Conservation (phyloP, 2,113 vertebrate genomes). For the Heteronetta atricapilla region DNA sequence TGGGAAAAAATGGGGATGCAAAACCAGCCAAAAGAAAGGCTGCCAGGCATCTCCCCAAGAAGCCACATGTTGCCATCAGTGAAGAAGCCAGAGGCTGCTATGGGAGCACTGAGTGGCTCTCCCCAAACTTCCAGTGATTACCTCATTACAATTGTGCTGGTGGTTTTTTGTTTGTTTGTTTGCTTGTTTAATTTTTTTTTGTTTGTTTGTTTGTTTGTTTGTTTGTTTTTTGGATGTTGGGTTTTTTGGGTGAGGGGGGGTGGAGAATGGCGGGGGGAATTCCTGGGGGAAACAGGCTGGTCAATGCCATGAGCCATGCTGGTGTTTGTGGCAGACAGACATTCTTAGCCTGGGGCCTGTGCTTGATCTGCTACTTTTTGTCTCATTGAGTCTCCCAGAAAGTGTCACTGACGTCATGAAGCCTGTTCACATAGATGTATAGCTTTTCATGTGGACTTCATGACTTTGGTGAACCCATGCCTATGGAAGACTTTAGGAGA, state of each 20-base stretch:
- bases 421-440: neutral
- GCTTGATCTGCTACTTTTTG: neutral
- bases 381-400: neutral
- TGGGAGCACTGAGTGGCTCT: neutral
- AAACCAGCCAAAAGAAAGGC: neutral
- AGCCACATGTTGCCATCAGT: neutral
- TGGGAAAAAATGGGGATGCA: neutral
- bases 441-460: neutral
- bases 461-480: neutral
- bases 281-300: neutral
- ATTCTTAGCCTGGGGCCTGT: neutral
- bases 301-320: neutral
- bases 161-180: too few relatives aligned
- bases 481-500: neutral
- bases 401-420: neutral
- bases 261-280: neutral
- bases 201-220: too few relatives aligned
- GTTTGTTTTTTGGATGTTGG: too few relatives aligned
- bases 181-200: neutral
- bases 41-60: neutral
- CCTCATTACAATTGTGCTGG: neutral
- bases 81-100: neutral
- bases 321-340: neutral
- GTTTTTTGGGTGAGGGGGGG: fast-evolving
- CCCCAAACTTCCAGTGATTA: neutral